Percentiles rank a stretch among this genome's conserved stretches.
Conservation (phyloP, 1,140 invertebrate species). For the Metopolophium dirhodum region DNA sequence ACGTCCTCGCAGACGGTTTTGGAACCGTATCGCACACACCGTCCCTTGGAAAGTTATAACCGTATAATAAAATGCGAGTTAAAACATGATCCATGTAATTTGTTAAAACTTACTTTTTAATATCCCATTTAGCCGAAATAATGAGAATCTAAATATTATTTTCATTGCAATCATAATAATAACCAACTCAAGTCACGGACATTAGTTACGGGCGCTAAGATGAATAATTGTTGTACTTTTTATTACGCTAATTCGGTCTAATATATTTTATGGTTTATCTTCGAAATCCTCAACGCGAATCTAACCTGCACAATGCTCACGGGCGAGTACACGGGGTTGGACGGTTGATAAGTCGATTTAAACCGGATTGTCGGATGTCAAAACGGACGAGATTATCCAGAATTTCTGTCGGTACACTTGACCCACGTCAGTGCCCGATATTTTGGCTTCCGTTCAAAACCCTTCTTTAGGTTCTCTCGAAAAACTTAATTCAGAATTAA, state of each 20-base stretch:
- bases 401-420: slow-evolving; percentile 42
- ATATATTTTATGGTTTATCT: background rate
- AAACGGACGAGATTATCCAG: slow-evolving; percentile 39
- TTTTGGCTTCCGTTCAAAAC: slow-evolving; percentile 54
- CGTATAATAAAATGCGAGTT: background rate
- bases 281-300: background rate
- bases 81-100: background rate
- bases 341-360: slow-evolving; percentile 32
- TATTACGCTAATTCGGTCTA: background rate
- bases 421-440: slow-evolving; percentile 52
- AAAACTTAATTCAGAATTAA: slow-evolving; percentile 53
- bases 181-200: background rate
- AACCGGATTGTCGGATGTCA: slow-evolving; percentile 37
- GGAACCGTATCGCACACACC: background rate
- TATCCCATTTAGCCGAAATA: background rate
- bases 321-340: background rate
- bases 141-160: slow-evolving; percentile 36
- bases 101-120: background rate
- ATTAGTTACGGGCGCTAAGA: background rate
- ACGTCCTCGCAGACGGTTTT: background rate
- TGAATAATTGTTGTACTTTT: background rate
- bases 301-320: background rate
- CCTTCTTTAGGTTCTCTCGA: slow-evolving; percentile 33
- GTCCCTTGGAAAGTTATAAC: background rate
- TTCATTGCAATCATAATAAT: background rate